Conservation (phyloP, 2,888 invertebrate species). For the Sarcophaga caerulescens region DNA sequence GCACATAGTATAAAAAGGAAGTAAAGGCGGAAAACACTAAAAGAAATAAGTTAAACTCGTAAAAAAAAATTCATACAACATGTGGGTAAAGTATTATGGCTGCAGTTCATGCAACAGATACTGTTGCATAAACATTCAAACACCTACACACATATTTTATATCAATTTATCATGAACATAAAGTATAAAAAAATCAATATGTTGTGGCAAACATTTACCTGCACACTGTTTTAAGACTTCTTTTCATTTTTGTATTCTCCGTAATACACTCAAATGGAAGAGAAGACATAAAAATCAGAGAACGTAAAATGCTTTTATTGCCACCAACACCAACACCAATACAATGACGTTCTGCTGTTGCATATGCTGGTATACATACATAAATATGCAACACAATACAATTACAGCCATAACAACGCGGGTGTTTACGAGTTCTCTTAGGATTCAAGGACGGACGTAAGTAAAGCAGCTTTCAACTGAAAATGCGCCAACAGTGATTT, state of each 20-base stretch:
- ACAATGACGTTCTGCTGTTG: not conserved
- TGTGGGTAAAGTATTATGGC: constrained; percentile 16
- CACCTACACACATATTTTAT: not conserved
- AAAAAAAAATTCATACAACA: constrained; percentile 2
- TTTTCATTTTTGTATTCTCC: not conserved
- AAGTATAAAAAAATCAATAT: constrained; percentile 33
- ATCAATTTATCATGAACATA: constrained; percentile 8
- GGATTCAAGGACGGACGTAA: not conserved
- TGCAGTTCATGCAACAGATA: constrained; percentile 21
- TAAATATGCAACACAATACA: too few species aligned
- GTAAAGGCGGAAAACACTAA: not conserved
- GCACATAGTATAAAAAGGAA: not conserved
- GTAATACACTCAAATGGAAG: not conserved
- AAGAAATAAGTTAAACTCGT: constrained; percentile 7
- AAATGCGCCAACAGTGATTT: constrained; percentile 47
- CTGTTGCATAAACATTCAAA: not conserved
- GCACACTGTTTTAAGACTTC: constrained; percentile 11
- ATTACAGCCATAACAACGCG: too few species aligned
- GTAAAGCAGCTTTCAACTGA: constrained; percentile 16
- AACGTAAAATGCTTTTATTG: not conserved
- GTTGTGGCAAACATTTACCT: constrained; percentile 21
- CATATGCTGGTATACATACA: too few species aligned
- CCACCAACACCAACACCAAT: not conserved
- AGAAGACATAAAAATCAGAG: not conserved
- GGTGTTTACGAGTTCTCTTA: too few species aligned